phyloP scores from a whole-genome alignment of 2,113 vertebrate genomes.

The Rallus limicola region DNA sequence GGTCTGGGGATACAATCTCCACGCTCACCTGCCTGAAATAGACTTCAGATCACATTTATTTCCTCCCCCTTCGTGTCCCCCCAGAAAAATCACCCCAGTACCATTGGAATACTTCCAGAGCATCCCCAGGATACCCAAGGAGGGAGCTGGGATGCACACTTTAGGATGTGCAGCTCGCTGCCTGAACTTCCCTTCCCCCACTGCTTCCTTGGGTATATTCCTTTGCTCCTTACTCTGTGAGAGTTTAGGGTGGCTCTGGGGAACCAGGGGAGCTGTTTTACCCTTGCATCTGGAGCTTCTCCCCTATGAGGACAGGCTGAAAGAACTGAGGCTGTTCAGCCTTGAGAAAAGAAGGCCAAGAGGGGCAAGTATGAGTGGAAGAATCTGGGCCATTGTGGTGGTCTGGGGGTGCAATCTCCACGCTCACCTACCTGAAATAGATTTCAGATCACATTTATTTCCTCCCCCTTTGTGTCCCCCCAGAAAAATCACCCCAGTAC shows the following conservation, averaged over 20 bases:
- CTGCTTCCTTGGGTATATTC: not conserved
- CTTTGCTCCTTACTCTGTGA: not conserved
- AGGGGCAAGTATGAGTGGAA: too few species aligned
- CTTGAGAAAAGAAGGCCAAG: too few species aligned
- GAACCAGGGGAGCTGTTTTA: not conserved
- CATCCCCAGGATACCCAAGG: not conserved
- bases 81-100: not conserved
- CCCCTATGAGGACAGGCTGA: too few species aligned
- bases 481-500: too few species aligned
- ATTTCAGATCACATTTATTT: too few species aligned
- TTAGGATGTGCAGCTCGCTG: not conserved
- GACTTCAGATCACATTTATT: not conserved
- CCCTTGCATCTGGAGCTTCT: not conserved
- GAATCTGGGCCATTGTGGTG: too few species aligned
- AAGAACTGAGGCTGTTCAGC: too few species aligned
- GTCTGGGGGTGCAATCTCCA: too few species aligned
- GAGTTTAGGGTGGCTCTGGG: not conserved
- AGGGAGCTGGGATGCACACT: not conserved
- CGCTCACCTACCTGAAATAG: too few species aligned
- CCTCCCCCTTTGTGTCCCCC: too few species aligned
- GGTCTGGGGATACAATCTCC: not conserved
- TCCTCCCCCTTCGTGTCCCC: not conserved
- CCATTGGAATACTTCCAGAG: not conserved
- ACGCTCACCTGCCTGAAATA: not conserved
- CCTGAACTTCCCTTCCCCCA: not conserved